Evolutionary conservation across 2,888 invertebrate genomes (phyloP).

Genomic region (Cerceris ruficornis): DNA sequence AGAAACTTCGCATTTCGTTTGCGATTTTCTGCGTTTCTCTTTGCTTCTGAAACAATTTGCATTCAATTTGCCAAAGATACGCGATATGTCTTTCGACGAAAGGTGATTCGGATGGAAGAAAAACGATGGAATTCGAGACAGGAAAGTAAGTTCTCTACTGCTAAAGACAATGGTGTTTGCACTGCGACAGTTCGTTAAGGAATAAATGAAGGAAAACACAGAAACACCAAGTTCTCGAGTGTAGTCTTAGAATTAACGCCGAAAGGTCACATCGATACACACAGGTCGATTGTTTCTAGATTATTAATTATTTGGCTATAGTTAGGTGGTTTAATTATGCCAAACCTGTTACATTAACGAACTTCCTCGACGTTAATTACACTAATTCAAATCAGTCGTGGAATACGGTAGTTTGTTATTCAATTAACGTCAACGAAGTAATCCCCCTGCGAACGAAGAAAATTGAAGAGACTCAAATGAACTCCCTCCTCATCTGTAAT

Average conservation of each 20-base stretch:
- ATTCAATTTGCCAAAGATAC: too few species aligned
- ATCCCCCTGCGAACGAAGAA: background rate
- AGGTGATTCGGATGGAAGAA: too few species aligned
- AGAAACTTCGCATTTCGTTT: too few species aligned
- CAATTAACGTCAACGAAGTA: background rate
- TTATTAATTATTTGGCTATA: slow-evolving; percentile 43
- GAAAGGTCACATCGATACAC: slow-evolving; percentile 63
- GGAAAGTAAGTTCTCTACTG: too few species aligned
- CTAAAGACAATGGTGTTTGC: too few species aligned
- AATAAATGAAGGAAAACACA: background rate
- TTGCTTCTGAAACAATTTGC: too few species aligned
- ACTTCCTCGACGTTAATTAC: slow-evolving; percentile 20
- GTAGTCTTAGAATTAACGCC: slow-evolving; percentile 39
- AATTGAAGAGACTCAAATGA: too few species aligned
- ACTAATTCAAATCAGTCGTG: background rate
- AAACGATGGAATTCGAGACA: too few species aligned
- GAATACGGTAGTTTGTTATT: background rate
- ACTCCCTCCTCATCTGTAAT: too few species aligned
- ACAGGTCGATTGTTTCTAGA: slow-evolving; percentile 44
- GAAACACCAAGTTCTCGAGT: slow-evolving; percentile 15
- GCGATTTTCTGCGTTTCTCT: too few species aligned
- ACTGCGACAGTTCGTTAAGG: too few species aligned
- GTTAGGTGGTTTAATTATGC: slow-evolving; percentile 49
- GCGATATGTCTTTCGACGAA: too few species aligned
- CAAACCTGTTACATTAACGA: slow-evolving; percentile 38